Evolutionary conservation across 2,113 vertebrate species (phyloP), one percentile per base, ranked within the genome.

Genomic region (Pungitius pungitius): DNA sequence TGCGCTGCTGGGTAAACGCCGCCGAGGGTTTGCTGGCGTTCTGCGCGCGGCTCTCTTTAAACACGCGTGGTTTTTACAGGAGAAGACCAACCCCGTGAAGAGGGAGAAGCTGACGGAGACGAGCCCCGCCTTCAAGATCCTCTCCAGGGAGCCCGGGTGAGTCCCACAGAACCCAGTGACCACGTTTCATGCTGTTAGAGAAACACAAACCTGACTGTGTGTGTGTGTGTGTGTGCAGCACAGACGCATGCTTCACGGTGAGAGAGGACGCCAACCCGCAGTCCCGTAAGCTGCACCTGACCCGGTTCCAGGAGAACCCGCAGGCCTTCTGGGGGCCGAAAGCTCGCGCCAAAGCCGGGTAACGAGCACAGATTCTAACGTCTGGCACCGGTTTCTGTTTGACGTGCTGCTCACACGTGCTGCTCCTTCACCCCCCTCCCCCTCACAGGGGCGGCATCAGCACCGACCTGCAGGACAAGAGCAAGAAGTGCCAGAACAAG

Each of bases 241-340:
- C 95, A 3, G 90, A 96, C 85, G 96, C 95, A 1, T 95, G 94
- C 85, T 98, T 98, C 69, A 89, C 93, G 0, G 87, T 98, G 63
- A 92, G 95, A 1, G 92, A 95, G 0, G 96, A 98, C 1, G 96
- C 97, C 65, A 98, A 98, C 82, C 97, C 97, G 78, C 95, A 94
- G 88, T 98, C 96, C 3, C 92, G 97, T 35, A 94, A 93, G 79
- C 92, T 90, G 30, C 95, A 96, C 49, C 90, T 97, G 62, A 96
- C 94, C 12, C 91, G 96, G 3, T 98, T 98, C 88, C 96, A 97
- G 33, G 95, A 95, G 79, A 98, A 98, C 56, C 96, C 97, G 0
- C 93, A 96, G 62, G 95, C 96, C 14, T 95, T 96, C 84, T 98
- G 97, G 97, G 97, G 97, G 1, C 97, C 97, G 27, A 96, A 96